These are phyloP conservation scores for Limnephilus lunatus DNA, from an alignment of 2,888 invertebrate species.

Conservation along the genomic window DNA sequence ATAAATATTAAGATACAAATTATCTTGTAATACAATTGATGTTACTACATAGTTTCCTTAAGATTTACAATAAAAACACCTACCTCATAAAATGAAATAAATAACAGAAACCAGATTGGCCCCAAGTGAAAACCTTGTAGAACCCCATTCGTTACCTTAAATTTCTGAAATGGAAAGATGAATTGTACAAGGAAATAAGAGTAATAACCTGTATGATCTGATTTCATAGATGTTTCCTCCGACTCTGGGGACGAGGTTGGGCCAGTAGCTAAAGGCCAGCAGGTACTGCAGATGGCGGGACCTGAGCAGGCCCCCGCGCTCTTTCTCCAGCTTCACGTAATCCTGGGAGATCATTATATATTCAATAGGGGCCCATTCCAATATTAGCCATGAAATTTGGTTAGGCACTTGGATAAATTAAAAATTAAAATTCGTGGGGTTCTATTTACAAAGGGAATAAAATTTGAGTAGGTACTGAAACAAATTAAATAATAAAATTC, in stretches of 20 bases:
- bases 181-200: neutral
- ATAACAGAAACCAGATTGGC: no score
- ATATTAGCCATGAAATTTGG: neutral
- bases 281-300: slow-evolving; percentile 95
- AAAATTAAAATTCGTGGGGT: neutral
- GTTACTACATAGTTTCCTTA: no score
- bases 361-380: neutral
- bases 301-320: slow-evolving; percentile 87
- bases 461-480: no score
- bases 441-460: neutral
- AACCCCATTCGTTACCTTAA: no score
- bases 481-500: no score
- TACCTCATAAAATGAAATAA: no score
- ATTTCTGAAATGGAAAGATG: neutral
- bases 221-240: slow-evolving; percentile 95
- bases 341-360: slow-evolving; percentile 76
- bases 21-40: no score
- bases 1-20: no score
- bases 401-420: no score
- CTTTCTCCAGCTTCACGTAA: slow-evolving; percentile 84
- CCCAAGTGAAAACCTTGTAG: no score
- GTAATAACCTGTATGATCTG: slow-evolving; percentile 78
- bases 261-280: slow-evolving; percentile 98
- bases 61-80: no score
- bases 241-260: slow-evolving; percentile 84